Conservation (phyloP, 1,140 invertebrate genomes). For the Babylonia areolata region DNA sequence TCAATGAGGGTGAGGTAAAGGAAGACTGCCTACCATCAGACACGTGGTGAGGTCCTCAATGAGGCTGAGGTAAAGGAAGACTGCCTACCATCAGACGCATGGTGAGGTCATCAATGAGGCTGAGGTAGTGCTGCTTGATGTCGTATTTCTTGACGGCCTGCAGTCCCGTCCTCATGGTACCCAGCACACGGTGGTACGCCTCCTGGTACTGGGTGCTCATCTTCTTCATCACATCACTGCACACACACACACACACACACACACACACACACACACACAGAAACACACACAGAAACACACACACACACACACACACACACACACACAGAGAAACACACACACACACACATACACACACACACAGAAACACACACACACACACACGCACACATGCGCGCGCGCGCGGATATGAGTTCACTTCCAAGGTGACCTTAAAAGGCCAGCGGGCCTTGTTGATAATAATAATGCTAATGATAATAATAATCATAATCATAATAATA, state of each 20-base stretch:
- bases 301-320: constrained; percentile 25
- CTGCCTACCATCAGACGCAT: neutral
- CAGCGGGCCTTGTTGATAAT: too few relatives aligned
- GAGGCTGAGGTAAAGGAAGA: too few relatives aligned
- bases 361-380: constrained; percentile 23
- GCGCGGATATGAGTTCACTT: neutral
- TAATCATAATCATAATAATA: too few relatives aligned
- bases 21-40: too few relatives aligned
- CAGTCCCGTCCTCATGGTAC: neutral
- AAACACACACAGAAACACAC: constrained; percentile 23
- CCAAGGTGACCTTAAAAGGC: too few relatives aligned
- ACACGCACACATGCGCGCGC: neutral
- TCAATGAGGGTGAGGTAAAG: too few relatives aligned
- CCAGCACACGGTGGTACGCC: neutral
- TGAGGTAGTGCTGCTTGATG: neutral
- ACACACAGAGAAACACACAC: neutral
- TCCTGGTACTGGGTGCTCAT: neutral
- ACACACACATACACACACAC: constrained; percentile 23
- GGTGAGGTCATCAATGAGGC: neutral
- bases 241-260: neutral
- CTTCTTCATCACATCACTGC: neutral
- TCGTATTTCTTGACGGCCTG: neutral
- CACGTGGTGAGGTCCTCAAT: too few relatives aligned
- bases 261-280: neutral
- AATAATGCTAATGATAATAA: too few relatives aligned